These are phyloP conservation scores for Notodonta ziczac DNA, from an alignment of 2,888 invertebrate genomes.

Conservation along the genomic window DNA sequence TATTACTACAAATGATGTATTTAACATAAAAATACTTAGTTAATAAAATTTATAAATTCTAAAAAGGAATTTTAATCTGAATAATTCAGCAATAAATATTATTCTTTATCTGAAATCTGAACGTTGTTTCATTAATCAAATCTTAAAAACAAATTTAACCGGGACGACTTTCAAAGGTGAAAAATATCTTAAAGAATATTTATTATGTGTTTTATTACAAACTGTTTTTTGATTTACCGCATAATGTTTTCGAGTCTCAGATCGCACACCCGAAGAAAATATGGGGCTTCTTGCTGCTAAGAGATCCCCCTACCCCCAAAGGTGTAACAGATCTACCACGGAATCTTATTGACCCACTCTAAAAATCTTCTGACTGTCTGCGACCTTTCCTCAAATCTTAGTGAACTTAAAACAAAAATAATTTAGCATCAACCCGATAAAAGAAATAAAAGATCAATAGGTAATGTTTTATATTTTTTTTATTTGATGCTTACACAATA, in stretches of 20 bases:
- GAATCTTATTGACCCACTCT: no score
- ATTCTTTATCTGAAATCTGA: neutral
- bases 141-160: neutral
- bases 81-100: neutral
- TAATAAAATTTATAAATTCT: constrained; percentile 12
- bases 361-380: no score
- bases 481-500: neutral
- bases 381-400: no score
- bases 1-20: neutral
- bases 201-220: neutral
- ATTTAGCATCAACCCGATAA: no score
- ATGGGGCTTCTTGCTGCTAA: no score
- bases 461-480: no score
- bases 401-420: no score
- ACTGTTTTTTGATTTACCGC: neutral
- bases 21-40: neutral
- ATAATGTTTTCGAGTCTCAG: no score
- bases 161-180: neutral
- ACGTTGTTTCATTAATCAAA: constrained; percentile 1
- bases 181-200: neutral
- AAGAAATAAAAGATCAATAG: no score
- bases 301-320: no score
- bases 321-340: no score
- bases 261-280: no score
- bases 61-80: constrained; percentile 8